Percentiles rank a stretch among this genome's conserved stretches.
These are phyloP conservation scores for Ailuropoda melanoleuca DNA, from an alignment of 2,113 vertebrate species.

Conservation along the genomic window DNA sequence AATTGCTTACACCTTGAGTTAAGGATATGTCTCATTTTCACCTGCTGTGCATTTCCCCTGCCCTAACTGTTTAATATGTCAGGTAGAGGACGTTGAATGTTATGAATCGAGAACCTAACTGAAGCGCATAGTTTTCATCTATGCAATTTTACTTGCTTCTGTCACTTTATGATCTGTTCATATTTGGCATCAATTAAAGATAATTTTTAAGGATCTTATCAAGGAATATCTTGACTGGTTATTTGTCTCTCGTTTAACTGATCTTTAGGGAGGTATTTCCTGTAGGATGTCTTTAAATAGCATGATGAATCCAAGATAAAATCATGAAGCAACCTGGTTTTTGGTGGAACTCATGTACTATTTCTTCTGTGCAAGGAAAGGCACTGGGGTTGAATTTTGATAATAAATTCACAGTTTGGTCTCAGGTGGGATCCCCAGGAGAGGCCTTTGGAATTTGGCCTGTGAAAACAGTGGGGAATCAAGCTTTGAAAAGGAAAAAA, in stretches of 20 bases:
- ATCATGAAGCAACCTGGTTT: not conserved
- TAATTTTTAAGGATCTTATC: conserved; percentile 92
- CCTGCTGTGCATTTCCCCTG: conserved; percentile 75
- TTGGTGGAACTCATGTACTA: not conserved
- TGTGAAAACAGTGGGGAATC: not conserved
- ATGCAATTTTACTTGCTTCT: conserved; percentile 93
- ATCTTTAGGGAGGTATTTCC: conserved; percentile 26
- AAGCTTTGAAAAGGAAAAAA: not conserved
- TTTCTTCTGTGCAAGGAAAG: not conserved
- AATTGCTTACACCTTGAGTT: conserved; percentile 78
- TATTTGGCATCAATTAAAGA: conserved; percentile 94
- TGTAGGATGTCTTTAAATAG: not conserved
- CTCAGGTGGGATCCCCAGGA: not conserved
- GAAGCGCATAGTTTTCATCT: conserved; percentile 94
- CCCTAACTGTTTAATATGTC: conserved; percentile 76
- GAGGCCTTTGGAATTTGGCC: not conserved
- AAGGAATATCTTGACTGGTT: conserved; percentile 82
- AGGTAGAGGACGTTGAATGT: conserved; percentile 82
- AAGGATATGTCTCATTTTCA: conserved; percentile 79
- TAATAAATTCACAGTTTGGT: not conserved
- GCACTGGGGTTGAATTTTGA: not conserved
- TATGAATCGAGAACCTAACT: conserved; percentile 86
- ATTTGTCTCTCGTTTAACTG: conserved; percentile 81
- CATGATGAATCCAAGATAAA: not conserved
- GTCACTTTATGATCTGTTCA: conserved; percentile 93